Evolutionary conservation across 1,140 invertebrate species (phyloP).

Genomic region (Steinernema feltiae): DNA sequence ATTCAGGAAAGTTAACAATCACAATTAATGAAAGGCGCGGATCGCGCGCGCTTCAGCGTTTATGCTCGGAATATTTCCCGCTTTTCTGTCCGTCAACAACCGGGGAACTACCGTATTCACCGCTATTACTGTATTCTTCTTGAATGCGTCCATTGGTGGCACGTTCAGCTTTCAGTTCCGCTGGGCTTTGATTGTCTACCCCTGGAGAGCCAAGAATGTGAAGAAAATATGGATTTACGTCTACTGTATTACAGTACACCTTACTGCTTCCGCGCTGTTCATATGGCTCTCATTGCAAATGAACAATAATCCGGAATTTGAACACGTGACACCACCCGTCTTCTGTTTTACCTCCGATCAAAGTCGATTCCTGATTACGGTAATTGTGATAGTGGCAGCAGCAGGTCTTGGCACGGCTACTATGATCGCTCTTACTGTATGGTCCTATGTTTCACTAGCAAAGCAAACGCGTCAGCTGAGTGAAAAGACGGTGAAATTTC

Average conservation of each 20-base stretch:
- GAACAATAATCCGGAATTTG: neutral
- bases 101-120: neutral
- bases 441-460: neutral
- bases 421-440: neutral
- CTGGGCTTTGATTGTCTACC: neutral
- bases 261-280: neutral
- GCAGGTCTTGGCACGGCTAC: neutral
- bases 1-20: no score
- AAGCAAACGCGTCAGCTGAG: neutral
- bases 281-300: neutral
- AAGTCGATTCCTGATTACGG: neutral
- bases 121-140: neutral
- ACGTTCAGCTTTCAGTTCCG: neutral
- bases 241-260: neutral
- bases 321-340: neutral
- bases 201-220: neutral
- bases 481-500: neutral
- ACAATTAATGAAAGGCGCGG: no score
- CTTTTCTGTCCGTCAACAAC: no score
- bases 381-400: neutral
- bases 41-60: no score
- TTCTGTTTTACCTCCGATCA: neutral
- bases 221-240: neutral
- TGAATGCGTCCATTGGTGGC: neutral
- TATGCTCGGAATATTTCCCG: no score